A percentile compares a stretch with the other conserved stretches of the same genome.
Conservation (phyloP, 2,888 invertebrate genomes). For the Clunio marinus region DNA sequence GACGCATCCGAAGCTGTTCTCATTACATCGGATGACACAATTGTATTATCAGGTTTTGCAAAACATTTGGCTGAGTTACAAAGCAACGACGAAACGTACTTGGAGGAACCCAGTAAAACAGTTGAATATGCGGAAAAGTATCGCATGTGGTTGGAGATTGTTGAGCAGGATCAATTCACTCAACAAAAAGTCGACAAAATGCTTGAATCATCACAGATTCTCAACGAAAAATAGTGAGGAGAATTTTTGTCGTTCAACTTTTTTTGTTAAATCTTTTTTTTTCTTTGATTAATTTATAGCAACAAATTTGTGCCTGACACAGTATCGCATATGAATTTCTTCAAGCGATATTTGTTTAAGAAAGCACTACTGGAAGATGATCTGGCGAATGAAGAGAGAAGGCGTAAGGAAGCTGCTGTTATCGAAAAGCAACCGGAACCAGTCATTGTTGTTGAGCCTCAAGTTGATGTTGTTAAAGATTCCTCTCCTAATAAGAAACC, state of each 20-base stretch:
- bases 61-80: conserved; percentile 67
- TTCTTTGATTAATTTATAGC: conserved; percentile 7
- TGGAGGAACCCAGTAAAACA: conserved; percentile 58
- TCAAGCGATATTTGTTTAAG: conserved; percentile 77
- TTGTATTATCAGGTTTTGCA: conserved; percentile 60
- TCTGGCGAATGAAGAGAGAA: conserved; percentile 63
- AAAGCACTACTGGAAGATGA: conserved; percentile 73
- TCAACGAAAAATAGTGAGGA: conserved; percentile 51
- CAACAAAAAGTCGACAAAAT: conserved; percentile 59
- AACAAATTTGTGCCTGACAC: conserved; percentile 66
- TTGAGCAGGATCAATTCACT: conserved; percentile 54
- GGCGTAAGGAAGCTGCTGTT: conserved; percentile 49
- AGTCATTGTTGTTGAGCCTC: conserved; percentile 42
- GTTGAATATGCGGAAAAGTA: conserved; percentile 55
- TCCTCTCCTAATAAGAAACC: conserved; percentile 25
- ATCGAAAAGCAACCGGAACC: conserved; percentile 43
- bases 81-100: conserved; percentile 67
- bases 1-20: conserved; percentile 67
- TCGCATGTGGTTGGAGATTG: conserved; percentile 58
- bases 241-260: too few relatives aligned
- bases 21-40: conserved; percentile 63
- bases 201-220: conserved; percentile 55
- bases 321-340: conserved; percentile 70
- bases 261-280: neutral
- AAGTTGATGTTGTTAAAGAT: neutral